Evolutionary conservation across 1,140 invertebrate species (phyloP).

Genomic region (Mylabris phalerata): DNA sequence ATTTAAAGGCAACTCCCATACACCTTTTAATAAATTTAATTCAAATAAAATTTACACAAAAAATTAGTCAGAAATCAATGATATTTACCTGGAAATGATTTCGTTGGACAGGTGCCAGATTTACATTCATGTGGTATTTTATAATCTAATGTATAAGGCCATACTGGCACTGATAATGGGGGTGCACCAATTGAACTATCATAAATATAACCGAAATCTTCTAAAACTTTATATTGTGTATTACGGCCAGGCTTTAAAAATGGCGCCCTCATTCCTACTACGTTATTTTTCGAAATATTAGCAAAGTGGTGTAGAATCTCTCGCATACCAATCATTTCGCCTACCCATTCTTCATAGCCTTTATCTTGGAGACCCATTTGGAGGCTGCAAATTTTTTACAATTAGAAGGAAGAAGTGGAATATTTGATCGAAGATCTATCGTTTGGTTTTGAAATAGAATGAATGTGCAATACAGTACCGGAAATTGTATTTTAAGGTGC

Average conservation of each 20-base stretch:
- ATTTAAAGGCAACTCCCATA: conserved; percentile 93
- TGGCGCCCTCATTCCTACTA: conserved; percentile 83
- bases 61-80: conserved; percentile 31
- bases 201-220: conserved; percentile 88
- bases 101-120: conserved; percentile 83
- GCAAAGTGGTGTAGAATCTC: conserved; percentile 78
- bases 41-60: neutral
- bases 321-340: conserved; percentile 90
- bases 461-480: too few species aligned
- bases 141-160: conserved; percentile 91
- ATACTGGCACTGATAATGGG: conserved; percentile 74
- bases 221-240: conserved; percentile 84
- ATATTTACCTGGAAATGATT: conserved; percentile 68
- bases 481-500: too few species aligned
- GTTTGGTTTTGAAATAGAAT: too few species aligned
- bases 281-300: conserved; percentile 72
- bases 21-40: conserved; percentile 46
- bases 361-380: conserved; percentile 80
- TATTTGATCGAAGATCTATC: too few species aligned
- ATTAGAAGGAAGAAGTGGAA: too few species aligned
- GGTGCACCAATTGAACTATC: conserved; percentile 86
- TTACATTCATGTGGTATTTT: conserved; percentile 89
- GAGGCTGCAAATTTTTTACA: conserved; percentile 32
- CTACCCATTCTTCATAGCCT: conserved; percentile 84
- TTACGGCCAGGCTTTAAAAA: conserved; percentile 86